Percentiles rank a stretch among this genome's conserved stretches.
These are phyloP conservation scores for Enoplolaimus lenunculus DNA, from an alignment of 2,888 invertebrate species.

Conservation along the genomic window DNA sequence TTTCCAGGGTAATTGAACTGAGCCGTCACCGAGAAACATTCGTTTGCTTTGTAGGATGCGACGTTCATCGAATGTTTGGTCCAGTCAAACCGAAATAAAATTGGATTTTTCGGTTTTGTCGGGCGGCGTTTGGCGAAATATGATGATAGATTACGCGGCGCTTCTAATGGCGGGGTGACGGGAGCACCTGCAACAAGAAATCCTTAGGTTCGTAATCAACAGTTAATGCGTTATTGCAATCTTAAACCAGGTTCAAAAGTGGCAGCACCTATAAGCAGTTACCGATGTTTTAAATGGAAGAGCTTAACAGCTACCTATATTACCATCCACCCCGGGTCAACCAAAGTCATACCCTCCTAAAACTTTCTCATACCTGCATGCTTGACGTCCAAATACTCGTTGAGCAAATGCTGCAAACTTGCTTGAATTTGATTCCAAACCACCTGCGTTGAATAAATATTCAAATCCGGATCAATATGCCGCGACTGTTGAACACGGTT, in stretches of 20 bases:
- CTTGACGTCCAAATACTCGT: constrained; percentile 72
- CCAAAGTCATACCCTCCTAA: constrained; percentile 42
- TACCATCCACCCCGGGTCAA: constrained; percentile 42
- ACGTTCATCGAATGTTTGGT: constrained; percentile 51
- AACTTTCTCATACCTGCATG: constrained; percentile 58
- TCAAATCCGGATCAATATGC: too few species aligned
- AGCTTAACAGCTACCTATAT: too few species aligned
- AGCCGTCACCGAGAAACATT: too few species aligned
- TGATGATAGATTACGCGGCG: constrained; percentile 42
- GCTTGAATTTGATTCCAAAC: constrained; percentile 79
- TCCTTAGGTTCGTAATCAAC: too few species aligned
- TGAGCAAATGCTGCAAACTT: constrained; percentile 67
- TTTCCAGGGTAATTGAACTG: too few species aligned
- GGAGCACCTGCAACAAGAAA: too few species aligned
- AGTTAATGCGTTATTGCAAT: too few species aligned
- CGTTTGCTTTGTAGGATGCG: too few species aligned
- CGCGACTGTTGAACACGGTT: constrained; percentile 28
- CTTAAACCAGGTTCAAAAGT: too few species aligned
- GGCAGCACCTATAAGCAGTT: too few species aligned
- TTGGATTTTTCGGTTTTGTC: constrained; percentile 40
- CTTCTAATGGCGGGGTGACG: constrained; percentile 30
- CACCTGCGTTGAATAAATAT: constrained; percentile 57
- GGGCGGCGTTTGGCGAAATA: constrained; percentile 45
- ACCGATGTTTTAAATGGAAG: too few species aligned
- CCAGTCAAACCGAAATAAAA: constrained; percentile 59